phyloP scores from a whole-genome alignment of 2,888 invertebrate species.

The Trichopoda pennipes region DNA sequence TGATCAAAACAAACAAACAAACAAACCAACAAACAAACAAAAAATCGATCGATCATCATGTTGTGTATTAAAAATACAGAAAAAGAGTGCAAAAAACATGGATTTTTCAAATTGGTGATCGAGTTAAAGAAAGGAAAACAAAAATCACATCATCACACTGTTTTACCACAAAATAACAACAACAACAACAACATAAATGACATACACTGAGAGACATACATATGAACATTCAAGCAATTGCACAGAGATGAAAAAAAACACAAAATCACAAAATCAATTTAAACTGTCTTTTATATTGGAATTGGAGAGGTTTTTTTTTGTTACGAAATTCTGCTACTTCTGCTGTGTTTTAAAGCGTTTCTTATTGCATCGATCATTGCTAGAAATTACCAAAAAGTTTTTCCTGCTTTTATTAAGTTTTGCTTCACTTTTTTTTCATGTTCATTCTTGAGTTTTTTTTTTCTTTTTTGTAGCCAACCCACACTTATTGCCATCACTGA shows the following conservation, averaged over 20 bases:
- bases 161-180: constrained; percentile 60
- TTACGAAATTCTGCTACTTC: constrained; percentile 20
- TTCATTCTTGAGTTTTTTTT: constrained; percentile 27
- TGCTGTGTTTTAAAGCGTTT: constrained; percentile 55
- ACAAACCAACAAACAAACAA: constrained; percentile 63
- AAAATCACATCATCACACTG: constrained; percentile 69
- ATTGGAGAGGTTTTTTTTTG: constrained; percentile 36
- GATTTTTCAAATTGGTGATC: constrained; percentile 67
- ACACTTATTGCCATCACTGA: constrained; percentile 64
- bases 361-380: constrained; percentile 66
- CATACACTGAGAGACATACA: constrained; percentile 44
- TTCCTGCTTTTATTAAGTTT: constrained; percentile 49
- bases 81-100: constrained; percentile 68
- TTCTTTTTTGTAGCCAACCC: constrained; percentile 53
- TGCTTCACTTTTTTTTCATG: constrained; percentile 16
- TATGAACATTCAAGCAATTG: neutral
- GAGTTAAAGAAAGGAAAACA: constrained; percentile 46
- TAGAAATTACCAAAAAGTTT: constrained; percentile 67
- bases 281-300: constrained; percentile 56
- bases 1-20: constrained; percentile 61
- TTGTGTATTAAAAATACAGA: constrained; percentile 54
- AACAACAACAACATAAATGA: constrained; percentile 48
- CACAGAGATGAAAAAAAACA: constrained; percentile 43
- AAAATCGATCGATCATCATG: constrained; percentile 68
- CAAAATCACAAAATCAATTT: constrained; percentile 61